These are phyloP conservation scores for Philypnodon macrostomus DNA, from an alignment of 2,797 vertebrate species.

Conservation along the genomic window DNA sequence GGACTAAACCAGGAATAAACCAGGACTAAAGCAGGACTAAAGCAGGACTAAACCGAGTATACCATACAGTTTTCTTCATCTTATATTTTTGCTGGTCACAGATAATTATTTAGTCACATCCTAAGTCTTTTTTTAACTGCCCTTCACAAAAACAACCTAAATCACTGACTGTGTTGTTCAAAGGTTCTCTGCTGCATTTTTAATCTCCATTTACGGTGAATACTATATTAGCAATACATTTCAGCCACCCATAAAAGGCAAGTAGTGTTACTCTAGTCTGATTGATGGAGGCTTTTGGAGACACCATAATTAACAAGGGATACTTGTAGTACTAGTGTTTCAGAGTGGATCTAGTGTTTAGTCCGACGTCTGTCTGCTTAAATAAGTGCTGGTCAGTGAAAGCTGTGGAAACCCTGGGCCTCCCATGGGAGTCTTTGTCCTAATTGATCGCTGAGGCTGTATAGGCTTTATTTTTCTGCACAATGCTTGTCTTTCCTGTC, in stretches of 20 bases:
- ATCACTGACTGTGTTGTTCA: background rate
- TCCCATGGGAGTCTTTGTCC: constrained; percentile 49
- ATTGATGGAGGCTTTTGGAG: constrained; percentile 17
- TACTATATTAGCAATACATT: constrained; percentile 8
- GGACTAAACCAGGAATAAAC: too few relatives aligned
- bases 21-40: too few relatives aligned
- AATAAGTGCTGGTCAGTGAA: constrained; percentile 46
- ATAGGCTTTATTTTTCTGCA: constrained; percentile 36
- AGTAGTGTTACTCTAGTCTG: constrained; percentile 15
- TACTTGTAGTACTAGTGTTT: constrained; percentile 19
- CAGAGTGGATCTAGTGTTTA: constrained; percentile 12
- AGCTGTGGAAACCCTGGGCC: constrained; percentile 36
- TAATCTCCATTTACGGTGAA: constrained; percentile 7
- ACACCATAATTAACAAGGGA: constrained; percentile 29
- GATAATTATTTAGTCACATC: too few relatives aligned
- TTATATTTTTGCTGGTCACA: too few relatives aligned
- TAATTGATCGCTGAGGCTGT: constrained; percentile 54
- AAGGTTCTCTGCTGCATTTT: constrained; percentile 16
- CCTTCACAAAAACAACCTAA: too few relatives aligned
- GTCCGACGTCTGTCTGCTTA: constrained; percentile 20
- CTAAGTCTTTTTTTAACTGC: too few relatives aligned
- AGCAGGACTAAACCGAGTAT: too few relatives aligned
- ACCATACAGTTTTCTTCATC: too few relatives aligned
- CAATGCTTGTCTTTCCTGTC: constrained; percentile 19
- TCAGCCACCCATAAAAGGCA: constrained; percentile 10